Evolutionary conservation across 2,113 vertebrate species (phyloP).

Genomic region (Scolopax mira): DNA sequence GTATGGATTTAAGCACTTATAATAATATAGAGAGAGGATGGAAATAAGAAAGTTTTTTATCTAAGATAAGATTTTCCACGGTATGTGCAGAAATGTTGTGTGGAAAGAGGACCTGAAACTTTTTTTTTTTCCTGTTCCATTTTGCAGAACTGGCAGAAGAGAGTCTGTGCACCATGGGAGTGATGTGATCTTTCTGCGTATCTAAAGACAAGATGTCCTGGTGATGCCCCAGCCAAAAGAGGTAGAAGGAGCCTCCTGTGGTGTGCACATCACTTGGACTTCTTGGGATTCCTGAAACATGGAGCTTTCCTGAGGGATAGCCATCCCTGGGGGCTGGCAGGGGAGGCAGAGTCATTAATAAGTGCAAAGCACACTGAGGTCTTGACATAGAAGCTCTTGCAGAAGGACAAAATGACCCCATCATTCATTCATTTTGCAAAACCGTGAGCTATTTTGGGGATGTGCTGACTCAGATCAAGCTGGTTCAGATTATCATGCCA

Average conservation of each 20-base stretch:
- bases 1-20: neutral
- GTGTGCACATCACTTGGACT: neutral
- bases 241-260: neutral
- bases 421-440: neutral
- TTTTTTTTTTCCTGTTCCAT: neutral
- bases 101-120: neutral
- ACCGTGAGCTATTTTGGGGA: neutral
- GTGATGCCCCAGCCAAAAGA: neutral
- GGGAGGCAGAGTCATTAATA: neutral
- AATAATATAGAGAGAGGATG: neutral
- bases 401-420: neutral
- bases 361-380: neutral
- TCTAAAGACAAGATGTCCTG: neutral
- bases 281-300: neutral
- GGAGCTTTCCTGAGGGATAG: neutral
- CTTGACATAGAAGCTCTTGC: neutral
- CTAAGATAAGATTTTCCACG: neutral
- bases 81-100: fast-evolving
- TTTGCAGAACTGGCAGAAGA: neutral
- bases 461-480: neutral
- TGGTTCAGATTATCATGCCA: neutral
- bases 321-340: neutral
- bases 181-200: fast-evolving
- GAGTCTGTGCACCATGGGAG: neutral
- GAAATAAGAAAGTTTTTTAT: neutral